Evolutionary conservation across 2,113 vertebrate species (phyloP), one percentile per base, ranked within the genome.

Genomic region (Mastomys coucha): DNA sequence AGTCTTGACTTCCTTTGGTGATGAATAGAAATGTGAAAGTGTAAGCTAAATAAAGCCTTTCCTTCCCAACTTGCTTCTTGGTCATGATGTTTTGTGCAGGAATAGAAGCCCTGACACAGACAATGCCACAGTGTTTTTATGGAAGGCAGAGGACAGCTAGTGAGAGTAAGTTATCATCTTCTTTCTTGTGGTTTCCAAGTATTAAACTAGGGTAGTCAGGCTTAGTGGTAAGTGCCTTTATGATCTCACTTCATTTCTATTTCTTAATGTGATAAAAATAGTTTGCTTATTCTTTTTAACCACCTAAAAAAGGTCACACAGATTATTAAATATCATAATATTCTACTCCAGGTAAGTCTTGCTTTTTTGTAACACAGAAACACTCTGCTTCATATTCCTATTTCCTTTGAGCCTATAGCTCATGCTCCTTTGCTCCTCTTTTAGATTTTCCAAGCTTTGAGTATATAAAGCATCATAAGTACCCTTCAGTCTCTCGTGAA

Each of bases 401-500:
- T 12, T 67, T 67, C n/a, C n/a, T 93, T 58, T 39, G 91, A 91
- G 17, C 1, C 31, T 80, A 5, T 17, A 60, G 70, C 51, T 93
- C 42, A 58, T 17, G 65, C 51, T 88, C 76, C 11, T 88, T 39
- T 84, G 77, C 69, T 91, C 81, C 53, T 89, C 53, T 89, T 36
- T 81, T 90, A 94, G 73, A 65, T 53, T 26, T 69, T 77, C 88
- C 70, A 90, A 77, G 16, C 49, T 94, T 70, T 88, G 77, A 86
- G 39, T 36, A 84, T 67, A 19, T 39, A 85, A 85, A 93, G 22
- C 60, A 89, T 85, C 8, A 0, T 77, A 94, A 97, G 96, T 70
- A 89, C 49, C 7, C 89, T 95, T 88, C 81, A 89, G 60, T 84
- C 77, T 95, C 67, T 86, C 86, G 2, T 90, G 94, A 93, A 81